Base-by-base conservation (phyloP, 2,113 vertebrate species). In the Leiothrix lutea region DNA sequence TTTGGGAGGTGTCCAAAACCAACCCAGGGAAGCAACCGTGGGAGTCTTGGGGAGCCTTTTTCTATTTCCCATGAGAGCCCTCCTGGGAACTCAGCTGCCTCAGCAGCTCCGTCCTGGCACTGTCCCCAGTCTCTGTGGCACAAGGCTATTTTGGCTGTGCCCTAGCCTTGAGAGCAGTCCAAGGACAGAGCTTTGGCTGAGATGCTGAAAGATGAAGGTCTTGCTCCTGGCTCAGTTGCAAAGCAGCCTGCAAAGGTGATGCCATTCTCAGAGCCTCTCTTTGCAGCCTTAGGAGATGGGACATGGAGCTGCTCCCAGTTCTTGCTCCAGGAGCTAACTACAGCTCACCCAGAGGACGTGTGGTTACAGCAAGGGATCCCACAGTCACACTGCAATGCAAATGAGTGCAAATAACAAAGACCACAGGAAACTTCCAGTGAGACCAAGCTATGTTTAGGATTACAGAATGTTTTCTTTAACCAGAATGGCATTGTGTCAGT, bases 11-110 rank as follows among this genome's bases (percentile, higher is more conserved):
- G 44, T 53, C 66, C 88, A 83, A 90, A 97, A 92, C 22, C 73
- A 94, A 61, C 21, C 23, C 35, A 53, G 56, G 57, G 36, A 82
- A 80, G 29, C 2, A 1, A 70, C 35, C 0, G 6, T 80, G 85
- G 58, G 44, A 87, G 44, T 64, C 66, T 15, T 0, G 0, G 47
- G 48, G 11, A 91, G 14, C 6, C 1, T 85, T 75, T 36, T 47
- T 56, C 15, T 29, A 2, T 88, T 95, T 95, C 79, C 74, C 71
- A 51, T 51, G 86, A 29, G 48, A 80, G 75, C 56, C 35, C 42
- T 83, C 62, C 72, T 93, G 80, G 75, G 95, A 94, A 90, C 71
- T 33, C 16, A 58, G 66, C 58, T 90, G 81, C 94, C 73, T 85
- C 88, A 82, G 85, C 94, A 90, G 71, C 88, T 94, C 45, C 45